Evolutionary conservation across 2,797 vertebrate genomes (phyloP), one percentile per base, ranked within the genome.

Genomic region (Gymnoscopelus microlampas): DNA sequence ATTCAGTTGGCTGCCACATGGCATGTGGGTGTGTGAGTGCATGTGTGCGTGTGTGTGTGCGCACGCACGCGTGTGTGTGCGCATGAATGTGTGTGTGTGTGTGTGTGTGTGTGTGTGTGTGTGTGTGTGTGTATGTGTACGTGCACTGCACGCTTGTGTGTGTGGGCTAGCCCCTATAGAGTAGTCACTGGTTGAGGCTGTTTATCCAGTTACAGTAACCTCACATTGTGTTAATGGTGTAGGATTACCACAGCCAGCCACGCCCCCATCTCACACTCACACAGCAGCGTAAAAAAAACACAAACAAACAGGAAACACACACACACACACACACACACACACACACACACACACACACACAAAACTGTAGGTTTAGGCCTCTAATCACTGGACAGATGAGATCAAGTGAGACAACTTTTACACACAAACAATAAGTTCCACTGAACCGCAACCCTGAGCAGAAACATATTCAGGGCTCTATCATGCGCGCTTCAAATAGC

Each of bases 231-330:
- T 95, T 93, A 91, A 88, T 88, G 79, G 97, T 97, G 94, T 98
- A 95, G 94, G 88, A 93, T 99, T 98, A 97, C 97, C 78, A 82
- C 81, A 59, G 90, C 82, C 63, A 10, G 92, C 92, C 91, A 94
- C 94, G 95, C 94, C 95, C 90, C 87, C 92, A 2, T 9, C 8
- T 9, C 7, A 44, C 39, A 44, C 39, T 86, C 73, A 85, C 81
- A 78, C 61, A 78, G 63, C 82, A 84, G 81, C 76, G 70, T 13
- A 84, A 88, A 73, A 56, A n/a, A n/a, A n/a, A n/a, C 77, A 83
- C 87, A 87, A 68, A 87, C 86, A 89, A 90, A 90, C 84, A 91
- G 80, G 79, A 88, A 87, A 77, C 77, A 63, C 75, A 70, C 58
- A 53, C 7, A 7, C 8, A 44, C 9, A 44, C 9, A 44, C 39